Evolutionary conservation across 2,888 invertebrate species (phyloP), one percentile per base, ranked within the genome.

Genomic region (Omphaloscelis lunosa): DNA sequence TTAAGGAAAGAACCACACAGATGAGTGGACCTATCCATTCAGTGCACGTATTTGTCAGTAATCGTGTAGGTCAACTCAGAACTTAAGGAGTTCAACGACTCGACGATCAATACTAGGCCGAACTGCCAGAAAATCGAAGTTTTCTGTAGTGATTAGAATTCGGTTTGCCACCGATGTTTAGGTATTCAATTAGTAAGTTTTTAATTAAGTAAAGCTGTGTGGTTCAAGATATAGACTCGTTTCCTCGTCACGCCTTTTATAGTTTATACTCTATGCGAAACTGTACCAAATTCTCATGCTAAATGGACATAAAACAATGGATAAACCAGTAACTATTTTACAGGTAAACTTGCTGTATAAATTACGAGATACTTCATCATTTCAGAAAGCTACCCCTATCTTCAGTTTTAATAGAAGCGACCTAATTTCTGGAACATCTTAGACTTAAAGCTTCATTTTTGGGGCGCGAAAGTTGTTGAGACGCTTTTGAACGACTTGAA

Each of bases 401-500:
- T 69, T 66, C 29, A 27, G 72, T 69, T 66, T 66, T 62, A 77
- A 39, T 69, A n/a, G 41, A 34, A 69, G 58, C 4, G 41, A 75
- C 34, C 56, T 65, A 75, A 83, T 69, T 79, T 62, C 70, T 65
- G 20, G 56, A 75, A 58, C 48, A 34, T 69, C 63, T 59, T 56
- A 45, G n/a, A 71, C 62, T 62, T 70, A 67, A 62, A 8, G 1
- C 39, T 77, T 56, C 45, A 69, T 72, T 72, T 81, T 73, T 67
- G 72, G 66, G 45, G 34, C 39, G 62, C 29, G 17, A 65, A 70
- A 83, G 69, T 83, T 48, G 74, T 79, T 66, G 34, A 72, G 56
- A 62, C 45, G 58, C 39, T 79, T 69, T 41, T 53, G 61, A 62
- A 70, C 23, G 29, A 70, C 79, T 83, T 69, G 29, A 72, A 79